A percentile compares a stretch with the other conserved stretches of the same genome.
Evolutionary conservation across 2,113 vertebrate species (phyloP).

Genomic region (Catagonus wagneri): DNA sequence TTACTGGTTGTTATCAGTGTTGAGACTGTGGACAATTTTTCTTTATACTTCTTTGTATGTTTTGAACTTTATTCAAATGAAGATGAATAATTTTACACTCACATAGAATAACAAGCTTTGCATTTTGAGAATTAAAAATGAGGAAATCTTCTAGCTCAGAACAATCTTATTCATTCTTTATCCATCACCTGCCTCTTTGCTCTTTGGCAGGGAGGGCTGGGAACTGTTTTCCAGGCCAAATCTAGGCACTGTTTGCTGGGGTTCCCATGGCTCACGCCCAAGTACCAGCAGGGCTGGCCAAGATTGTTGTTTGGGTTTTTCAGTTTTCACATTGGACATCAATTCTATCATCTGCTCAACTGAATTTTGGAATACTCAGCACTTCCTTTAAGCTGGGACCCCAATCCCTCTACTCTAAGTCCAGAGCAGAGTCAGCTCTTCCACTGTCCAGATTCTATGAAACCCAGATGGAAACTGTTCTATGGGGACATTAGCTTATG

Average conservation of each 20-base stretch:
- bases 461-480: background rate
- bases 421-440: background rate
- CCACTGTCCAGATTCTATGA: background rate
- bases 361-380: background rate
- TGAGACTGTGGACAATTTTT: background rate
- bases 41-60: background rate
- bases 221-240: background rate
- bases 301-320: background rate
- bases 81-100: background rate
- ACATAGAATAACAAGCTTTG: background rate
- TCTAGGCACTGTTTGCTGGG: background rate
- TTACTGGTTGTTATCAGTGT: background rate
- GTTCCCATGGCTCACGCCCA: background rate
- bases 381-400: background rate
- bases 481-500: background rate
- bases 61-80: conserved; percentile 45
- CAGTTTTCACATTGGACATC: background rate
- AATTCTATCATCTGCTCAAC: background rate
- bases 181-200: background rate
- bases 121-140: conserved; percentile 33
- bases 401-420: background rate
- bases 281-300: background rate
- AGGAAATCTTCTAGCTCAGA: background rate
- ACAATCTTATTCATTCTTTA: background rate
- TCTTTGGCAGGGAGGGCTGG: background rate